These are phyloP conservation scores for Mus spretus DNA, from an alignment of 2,797 vertebrate genomes.

Conservation along the genomic window DNA sequence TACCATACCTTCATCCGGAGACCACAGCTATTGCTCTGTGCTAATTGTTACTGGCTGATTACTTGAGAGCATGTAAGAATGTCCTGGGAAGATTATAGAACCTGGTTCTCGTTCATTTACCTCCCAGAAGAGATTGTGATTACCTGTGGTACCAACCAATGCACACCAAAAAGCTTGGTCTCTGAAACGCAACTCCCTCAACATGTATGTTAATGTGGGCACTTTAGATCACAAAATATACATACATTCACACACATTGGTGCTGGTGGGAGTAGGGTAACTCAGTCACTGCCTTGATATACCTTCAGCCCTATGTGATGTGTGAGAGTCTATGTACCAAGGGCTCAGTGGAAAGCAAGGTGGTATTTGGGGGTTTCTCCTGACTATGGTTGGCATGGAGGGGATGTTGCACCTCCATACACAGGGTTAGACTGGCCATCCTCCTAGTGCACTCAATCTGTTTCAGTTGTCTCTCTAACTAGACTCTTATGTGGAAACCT, in stretches of 20 bases:
- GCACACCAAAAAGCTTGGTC: neutral
- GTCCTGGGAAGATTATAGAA: neutral
- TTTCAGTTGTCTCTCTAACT: neutral
- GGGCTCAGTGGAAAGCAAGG: neutral
- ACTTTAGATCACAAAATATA: neutral
- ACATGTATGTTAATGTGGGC: rapidly evolving
- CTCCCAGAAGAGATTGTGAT: neutral
- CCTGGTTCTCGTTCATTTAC: neutral
- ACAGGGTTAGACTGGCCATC: neutral
- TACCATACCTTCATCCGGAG: neutral
- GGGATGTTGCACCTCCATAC: neutral
- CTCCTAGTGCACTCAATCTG: neutral
- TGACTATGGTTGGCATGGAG: neutral
- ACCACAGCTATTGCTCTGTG: neutral
- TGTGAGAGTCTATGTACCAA: neutral
- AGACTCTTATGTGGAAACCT: neutral
- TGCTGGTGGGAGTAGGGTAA: neutral
- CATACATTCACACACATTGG: neutral
- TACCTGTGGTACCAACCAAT: neutral
- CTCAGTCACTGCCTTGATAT: neutral
- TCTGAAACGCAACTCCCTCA: neutral
- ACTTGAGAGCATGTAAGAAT: neutral
- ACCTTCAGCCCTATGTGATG: too few species aligned
- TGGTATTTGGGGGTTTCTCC: neutral
- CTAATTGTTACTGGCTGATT: neutral